Base-by-base conservation (phyloP, 2,888 invertebrate genomes). In the Plebejus argus region DNA sequence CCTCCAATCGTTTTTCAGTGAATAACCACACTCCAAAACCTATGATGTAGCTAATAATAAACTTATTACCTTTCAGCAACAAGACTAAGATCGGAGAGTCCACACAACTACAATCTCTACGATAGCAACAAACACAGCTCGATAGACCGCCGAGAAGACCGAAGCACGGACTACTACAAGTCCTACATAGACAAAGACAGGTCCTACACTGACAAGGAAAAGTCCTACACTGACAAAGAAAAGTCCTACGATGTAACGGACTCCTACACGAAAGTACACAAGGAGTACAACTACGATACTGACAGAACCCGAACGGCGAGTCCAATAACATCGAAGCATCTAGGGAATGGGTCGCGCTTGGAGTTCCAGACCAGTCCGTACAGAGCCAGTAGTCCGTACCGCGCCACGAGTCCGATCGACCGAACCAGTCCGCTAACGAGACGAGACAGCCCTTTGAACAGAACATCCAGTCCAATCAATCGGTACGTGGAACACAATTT, bases 351-450 rank as follows among this genome's bases (percentile, higher is more conserved):
- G 5, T 86, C 95, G 84, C 82, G 95, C 82, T 80, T 95, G 83
- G 94, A 94, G 70, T 84, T 93, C 83, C 83, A 91, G 93, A 82
- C 91, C 95, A 91, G 92, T 80, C 92, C 92, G 56, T 92, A 83
- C 85, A 91, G 86, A 85, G 94, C 83, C 82, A 91, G 86, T 84
- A 95, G 87, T 83, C 94, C 83, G 39, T 86, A 78, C 86, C 90
- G 81, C 86, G 90, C 85, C 83, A 92, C 90, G 79, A 95, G 91
- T 84, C 95, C 88, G 3, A 87, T 90, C 85, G 95, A 85, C 82
- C 94, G 90, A 84, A 94, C 95, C 3, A 95, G 95, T 82, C 95
- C 95, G 6, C 90, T 95, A 79, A 88, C 94, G 77, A 94, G 95
- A 81, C 94, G 90, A 82, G 90, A 92, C 78, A 93, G 92, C 82